Evolutionary conservation across 2,888 invertebrate genomes (phyloP), one percentile per base, ranked within the genome.

Genomic region (Ectemnius cavifrons): DNA sequence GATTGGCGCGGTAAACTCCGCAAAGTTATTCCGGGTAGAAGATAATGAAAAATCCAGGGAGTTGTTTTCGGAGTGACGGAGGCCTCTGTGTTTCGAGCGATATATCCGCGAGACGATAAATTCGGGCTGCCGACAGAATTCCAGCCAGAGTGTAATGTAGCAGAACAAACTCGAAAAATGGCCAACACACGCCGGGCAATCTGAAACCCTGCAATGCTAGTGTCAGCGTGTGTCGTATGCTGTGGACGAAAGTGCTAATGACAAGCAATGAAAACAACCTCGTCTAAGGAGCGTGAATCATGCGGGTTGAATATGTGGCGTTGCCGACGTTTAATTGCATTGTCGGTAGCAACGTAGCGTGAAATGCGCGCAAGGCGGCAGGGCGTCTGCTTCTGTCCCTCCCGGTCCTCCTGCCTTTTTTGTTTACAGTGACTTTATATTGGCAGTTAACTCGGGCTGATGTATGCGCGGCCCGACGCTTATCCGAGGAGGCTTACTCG

Each of bases 391-490:
- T 37, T 68, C 78, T 47, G 49, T 13, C 52, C 5, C 14, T 11
- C 37, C 5, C 1, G 37, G 37, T 37, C 37, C 37, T 37, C 37
- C 37, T 37, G 37, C 8, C 70, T 71, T 77, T 71, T 74, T 78
- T 66, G 63, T 75, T 67, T 49, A 37, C 37, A 37, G 56, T 20
- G 28, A 79, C 76, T 82, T 84, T 84, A 84, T 82, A 82, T 78
- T 77, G 77, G 80, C 66, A 84, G 80, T 84, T 83, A 83, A 84
- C 78, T 69, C 23, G 63, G 46, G 68, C 52, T 78, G 81, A 82
- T 81, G 65, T 77, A 82, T 67, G 75, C 64, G 69, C 68, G 62
- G 37, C 5, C 37, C 73, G 75, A 78, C 71, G 80, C 60, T 83
- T 75, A 79, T 78, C 66, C 78, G 67, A 62, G 71, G 70, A 67